These are phyloP conservation scores for Cyclura pinguis DNA, from an alignment of 2,797 vertebrate species.

Conservation along the genomic window DNA sequence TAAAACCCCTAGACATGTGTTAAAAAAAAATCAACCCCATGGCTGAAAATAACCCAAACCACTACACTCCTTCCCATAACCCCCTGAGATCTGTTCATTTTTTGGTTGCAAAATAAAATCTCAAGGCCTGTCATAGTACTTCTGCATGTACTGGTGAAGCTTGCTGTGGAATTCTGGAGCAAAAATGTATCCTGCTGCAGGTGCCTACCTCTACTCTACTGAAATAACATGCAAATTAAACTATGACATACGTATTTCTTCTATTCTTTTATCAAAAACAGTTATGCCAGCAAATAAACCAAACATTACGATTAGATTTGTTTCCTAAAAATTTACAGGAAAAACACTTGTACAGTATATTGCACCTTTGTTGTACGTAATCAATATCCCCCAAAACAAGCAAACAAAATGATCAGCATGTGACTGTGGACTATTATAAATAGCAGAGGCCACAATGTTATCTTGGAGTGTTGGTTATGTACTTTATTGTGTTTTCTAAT, in stretches of 20 bases:
- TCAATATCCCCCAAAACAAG: neutral
- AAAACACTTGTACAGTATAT: neutral
- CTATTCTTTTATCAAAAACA: conserved; percentile 25
- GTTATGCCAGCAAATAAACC: conserved; percentile 46
- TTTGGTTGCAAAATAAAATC: too few species aligned
- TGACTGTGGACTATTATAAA: neutral
- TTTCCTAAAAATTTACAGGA: neutral
- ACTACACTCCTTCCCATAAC: too few species aligned
- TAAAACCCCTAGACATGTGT: too few species aligned
- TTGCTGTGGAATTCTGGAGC: too few species aligned
- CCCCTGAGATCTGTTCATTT: too few species aligned
- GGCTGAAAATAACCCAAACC: too few species aligned
- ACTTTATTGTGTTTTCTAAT: neutral
- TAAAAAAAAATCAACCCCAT: too few species aligned
- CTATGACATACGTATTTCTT: conserved; percentile 12
- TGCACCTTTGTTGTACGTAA: neutral
- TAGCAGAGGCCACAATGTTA: neutral
- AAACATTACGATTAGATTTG: conserved; percentile 37
- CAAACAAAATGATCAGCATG: neutral
- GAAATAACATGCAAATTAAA: conserved; percentile 6
- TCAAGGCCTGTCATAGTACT: too few species aligned
- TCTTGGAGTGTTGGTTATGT: neutral
- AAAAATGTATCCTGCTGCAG: too few species aligned
- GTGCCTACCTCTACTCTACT: neutral
- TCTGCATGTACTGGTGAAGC: too few species aligned